Conservation (phyloP, 2,797 vertebrate genomes). For the Microctenopoma steveboyesi region DNA sequence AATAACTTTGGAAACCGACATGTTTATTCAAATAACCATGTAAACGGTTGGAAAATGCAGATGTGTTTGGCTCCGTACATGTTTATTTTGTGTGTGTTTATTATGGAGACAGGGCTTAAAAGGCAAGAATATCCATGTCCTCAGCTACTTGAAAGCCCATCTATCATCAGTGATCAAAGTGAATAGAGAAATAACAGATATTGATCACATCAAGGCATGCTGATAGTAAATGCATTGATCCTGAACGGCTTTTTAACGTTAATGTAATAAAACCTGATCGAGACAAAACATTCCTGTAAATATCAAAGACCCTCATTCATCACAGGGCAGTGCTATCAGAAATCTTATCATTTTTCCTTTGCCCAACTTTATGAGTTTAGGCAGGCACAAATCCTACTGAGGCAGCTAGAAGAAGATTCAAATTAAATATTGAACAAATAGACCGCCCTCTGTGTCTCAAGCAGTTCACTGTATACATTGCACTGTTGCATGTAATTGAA, state of each 20-base stretch:
- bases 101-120: background rate
- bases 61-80: background rate
- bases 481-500: conserved; percentile 11
- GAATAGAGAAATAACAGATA: conserved; percentile 30
- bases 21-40: background rate
- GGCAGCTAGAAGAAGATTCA: background rate
- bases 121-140: conserved; percentile 5
- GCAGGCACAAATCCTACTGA: conserved; percentile 1
- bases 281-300: conserved; percentile 29
- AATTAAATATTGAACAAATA: conserved; percentile 20
- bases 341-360: background rate
- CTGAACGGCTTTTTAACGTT: conserved; percentile 4
- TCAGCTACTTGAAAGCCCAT: conserved; percentile 25
- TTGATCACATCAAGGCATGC: conserved; percentile 42
- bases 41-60: conserved; percentile 1
- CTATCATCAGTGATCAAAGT: conserved; percentile 41
- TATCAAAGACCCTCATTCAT: conserved; percentile 36
- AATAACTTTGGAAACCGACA: background rate
- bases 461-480: background rate
- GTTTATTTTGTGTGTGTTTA: background rate
- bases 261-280: conserved; percentile 27
- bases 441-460: background rate
- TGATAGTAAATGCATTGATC: conserved; percentile 45
- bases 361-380: background rate
- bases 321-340: conserved; percentile 9